Conservation (phyloP, 1,140 invertebrate genomes). For the Sweltsa coloradensis region DNA sequence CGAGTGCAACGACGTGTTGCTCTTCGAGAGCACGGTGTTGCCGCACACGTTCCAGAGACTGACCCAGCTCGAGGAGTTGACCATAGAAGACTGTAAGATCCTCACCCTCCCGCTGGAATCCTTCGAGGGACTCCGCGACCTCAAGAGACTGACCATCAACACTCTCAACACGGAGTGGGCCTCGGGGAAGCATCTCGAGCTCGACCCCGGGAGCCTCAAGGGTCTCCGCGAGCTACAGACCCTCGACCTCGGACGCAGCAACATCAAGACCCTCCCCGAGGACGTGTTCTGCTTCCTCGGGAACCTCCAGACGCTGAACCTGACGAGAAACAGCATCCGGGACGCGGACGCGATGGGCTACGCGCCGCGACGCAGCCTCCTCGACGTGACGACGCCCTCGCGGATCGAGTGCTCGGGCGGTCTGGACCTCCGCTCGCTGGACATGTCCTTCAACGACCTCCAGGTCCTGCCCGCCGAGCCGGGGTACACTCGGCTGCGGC, state of each 20-base stretch:
- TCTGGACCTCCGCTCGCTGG: slow-evolving; percentile 52
- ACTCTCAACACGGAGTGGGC: slow-evolving; percentile 68
- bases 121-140: slow-evolving; percentile 59
- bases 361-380: slow-evolving; percentile 32
- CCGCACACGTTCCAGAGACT: slow-evolving; percentile 58
- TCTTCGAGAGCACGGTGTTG: slow-evolving; percentile 65
- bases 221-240: slow-evolving; percentile 63
- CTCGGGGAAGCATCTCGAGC: slow-evolving; percentile 51
- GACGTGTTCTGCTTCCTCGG: slow-evolving; percentile 61
- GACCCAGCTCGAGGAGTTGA: slow-evolving; percentile 55
- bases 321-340: slow-evolving; percentile 66
- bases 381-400: slow-evolving; percentile 27
- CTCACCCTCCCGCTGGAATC: slow-evolving; percentile 58
- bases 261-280: slow-evolving; percentile 60
- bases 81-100: slow-evolving; percentile 67
- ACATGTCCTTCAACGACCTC: slow-evolving; percentile 68
- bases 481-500: slow-evolving; percentile 52
- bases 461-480: slow-evolving; percentile 54
- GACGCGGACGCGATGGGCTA: slow-evolving; percentile 61
- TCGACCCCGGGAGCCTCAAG: slow-evolving; percentile 50
- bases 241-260: slow-evolving; percentile 70
- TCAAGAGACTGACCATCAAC: slow-evolving; percentile 59
- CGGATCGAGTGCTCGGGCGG: slow-evolving; percentile 30
- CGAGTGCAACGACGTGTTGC: slow-evolving; percentile 61
- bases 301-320: slow-evolving; percentile 68